These are phyloP conservation scores for Microcebus murinus DNA, from an alignment of 2,113 vertebrate species.

Conservation along the genomic window DNA sequence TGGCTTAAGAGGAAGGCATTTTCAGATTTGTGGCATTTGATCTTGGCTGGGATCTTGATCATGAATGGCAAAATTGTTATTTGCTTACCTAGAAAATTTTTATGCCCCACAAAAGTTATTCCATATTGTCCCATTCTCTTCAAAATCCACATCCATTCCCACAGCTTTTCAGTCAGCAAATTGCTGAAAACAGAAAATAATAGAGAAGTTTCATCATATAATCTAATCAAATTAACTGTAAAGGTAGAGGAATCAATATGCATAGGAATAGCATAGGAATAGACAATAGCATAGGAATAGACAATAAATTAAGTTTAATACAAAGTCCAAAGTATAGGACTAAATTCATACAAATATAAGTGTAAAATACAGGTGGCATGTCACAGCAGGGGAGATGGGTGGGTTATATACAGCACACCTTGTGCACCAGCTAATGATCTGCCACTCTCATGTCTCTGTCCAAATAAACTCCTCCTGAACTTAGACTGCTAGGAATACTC, in stretches of 20 bases:
- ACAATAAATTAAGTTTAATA: not conserved
- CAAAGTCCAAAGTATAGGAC: not conserved
- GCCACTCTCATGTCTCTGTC: rapidly evolving
- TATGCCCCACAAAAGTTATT: rapidly evolving
- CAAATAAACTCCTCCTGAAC: not conserved
- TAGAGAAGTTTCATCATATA: not conserved
- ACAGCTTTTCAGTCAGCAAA: not conserved
- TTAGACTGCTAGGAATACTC: not conserved
- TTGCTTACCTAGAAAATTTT: not conserved
- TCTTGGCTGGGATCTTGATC: rapidly evolving
- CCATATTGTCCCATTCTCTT: rapidly evolving
- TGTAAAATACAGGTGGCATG: not conserved
- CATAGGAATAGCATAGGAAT: not conserved
- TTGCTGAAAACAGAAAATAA: not conserved
- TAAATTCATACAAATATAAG: not conserved
- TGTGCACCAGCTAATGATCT: not conserved
- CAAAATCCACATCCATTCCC: not conserved
- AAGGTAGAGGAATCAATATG: not conserved
- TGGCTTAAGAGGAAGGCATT: rapidly evolving
- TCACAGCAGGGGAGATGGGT: not conserved
- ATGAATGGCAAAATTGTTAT: not conserved
- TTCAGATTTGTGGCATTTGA: not conserved
- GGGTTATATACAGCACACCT: rapidly evolving
- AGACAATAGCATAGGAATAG: not conserved
- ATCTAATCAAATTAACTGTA: not conserved